Base-by-base conservation (phyloP, 2,888 invertebrate genomes). In the Dinocampus coccinellae region DNA sequence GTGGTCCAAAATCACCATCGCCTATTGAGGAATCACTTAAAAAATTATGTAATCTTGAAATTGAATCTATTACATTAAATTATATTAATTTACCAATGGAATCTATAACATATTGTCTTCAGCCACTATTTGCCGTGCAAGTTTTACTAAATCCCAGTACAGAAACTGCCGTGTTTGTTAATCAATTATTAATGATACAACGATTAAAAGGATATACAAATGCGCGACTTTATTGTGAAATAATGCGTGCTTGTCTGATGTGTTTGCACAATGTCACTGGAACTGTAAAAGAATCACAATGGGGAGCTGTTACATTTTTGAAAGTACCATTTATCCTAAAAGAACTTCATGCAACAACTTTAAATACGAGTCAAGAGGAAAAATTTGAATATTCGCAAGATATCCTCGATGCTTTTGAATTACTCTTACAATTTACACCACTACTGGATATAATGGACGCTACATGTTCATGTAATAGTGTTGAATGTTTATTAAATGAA, bases 291-390 rank as follows among this genome's bases (percentile, higher is more conserved):
- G 97, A 97, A 82, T 93, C 96, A 3, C 92, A 96, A 81, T 97
- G 97, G 97, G 96, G 96, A 13, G 97, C 97, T 10, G 97, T 97
- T 84, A 95, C 95, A 0, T 97, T 97, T 84, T 90, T 98, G 9
- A 97, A 97, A 89, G 92, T 97, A 64, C 96, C 96, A 0, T 92
- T 93, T 81, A 92, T 96, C 60, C 90, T 97, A 58, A 92, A 92
- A 70, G 92, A 93, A 76, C 85, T 95, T 57, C 92, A 93, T 78
- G 90, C 90, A 39, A 85, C 90, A 53, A 90, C 90, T 76, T 89
- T 91, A 55, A 90, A 52, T n/a, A 9, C 58, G 11, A n/a, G 55
- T 22, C 66, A 55, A 24, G 90, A 89, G 52, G 91, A 91, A 78
- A 91, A 90, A 74, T 89, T 89, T 33, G 94, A 95, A 76, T 92